Percentiles rank a stretch among this genome's conserved stretches.
Conservation (phyloP, 2,113 vertebrate genomes). For the Pithys albifrons region DNA sequence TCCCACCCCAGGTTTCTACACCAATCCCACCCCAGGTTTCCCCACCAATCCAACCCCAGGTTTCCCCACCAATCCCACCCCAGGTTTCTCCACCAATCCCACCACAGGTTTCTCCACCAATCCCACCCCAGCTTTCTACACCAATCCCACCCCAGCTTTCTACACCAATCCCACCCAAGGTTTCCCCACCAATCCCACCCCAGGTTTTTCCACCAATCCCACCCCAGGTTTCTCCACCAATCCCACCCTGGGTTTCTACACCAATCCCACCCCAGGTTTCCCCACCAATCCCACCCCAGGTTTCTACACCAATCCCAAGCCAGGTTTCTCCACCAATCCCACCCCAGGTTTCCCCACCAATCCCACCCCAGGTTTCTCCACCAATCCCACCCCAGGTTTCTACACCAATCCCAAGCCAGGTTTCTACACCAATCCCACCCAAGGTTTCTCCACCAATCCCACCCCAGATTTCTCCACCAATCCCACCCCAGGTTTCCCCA, state of each 20-base stretch:
- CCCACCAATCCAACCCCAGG: neutral
- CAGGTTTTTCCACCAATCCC: neutral
- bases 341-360: too few species aligned
- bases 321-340: too few species aligned
- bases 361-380: neutral
- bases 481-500: neutral
- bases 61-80: neutral
- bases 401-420: too few species aligned
- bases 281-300: too few species aligned
- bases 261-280: neutral
- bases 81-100: neutral
- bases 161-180: too few species aligned
- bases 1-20: too few species aligned
- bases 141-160: too few species aligned
- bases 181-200: neutral
- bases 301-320: neutral
- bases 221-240: too few species aligned
- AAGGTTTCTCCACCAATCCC: too few species aligned
- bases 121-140: neutral
- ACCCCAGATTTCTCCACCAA: too few species aligned
- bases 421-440: neutral
- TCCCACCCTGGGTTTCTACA: neutral
- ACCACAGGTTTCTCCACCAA: neutral
- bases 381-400: neutral
- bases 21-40: too few species aligned